phyloP scores from a whole-genome alignment of 2,797 vertebrate genomes.

The Falco rusticolus region DNA sequence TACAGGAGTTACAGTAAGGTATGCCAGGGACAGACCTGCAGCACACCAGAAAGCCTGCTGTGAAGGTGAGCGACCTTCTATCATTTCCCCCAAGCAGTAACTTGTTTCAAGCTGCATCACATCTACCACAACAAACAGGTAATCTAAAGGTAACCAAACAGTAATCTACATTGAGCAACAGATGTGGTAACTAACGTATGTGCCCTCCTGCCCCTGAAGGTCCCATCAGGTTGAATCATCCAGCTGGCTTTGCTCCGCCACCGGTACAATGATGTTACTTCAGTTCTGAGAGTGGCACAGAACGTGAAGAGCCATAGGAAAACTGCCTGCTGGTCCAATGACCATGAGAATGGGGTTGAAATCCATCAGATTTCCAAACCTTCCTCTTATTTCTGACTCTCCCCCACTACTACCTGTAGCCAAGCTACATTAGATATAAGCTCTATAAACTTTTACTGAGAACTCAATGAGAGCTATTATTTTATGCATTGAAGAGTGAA shows the following conservation, averaged over 20 bases:
- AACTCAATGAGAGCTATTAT: not conserved
- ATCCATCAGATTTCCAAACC: not conserved
- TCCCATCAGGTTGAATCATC: not conserved
- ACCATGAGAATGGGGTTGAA: not conserved
- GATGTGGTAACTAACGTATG: not conserved
- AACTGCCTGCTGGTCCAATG: not conserved
- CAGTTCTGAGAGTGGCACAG: not conserved
- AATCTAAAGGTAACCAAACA: not conserved
- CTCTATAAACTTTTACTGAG: not conserved
- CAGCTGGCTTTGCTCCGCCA: not conserved
- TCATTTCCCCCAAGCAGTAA: not conserved
- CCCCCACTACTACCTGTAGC: not conserved
- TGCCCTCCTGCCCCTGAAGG: too few relatives aligned
- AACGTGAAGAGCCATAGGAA: not conserved
- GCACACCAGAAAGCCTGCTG: not conserved
- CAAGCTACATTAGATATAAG: not conserved
- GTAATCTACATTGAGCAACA: not conserved
- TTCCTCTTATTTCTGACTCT: not conserved
- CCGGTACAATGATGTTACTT: not conserved
- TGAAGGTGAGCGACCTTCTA: not conserved
- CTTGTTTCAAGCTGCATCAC: not conserved
- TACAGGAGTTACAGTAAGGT: not conserved
- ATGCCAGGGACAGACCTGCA: not conserved
- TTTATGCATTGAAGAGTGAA: not conserved
- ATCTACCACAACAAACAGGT: not conserved